phyloP scores from a whole-genome alignment of 2,113 vertebrate genomes.

The Colinus virginianus region DNA sequence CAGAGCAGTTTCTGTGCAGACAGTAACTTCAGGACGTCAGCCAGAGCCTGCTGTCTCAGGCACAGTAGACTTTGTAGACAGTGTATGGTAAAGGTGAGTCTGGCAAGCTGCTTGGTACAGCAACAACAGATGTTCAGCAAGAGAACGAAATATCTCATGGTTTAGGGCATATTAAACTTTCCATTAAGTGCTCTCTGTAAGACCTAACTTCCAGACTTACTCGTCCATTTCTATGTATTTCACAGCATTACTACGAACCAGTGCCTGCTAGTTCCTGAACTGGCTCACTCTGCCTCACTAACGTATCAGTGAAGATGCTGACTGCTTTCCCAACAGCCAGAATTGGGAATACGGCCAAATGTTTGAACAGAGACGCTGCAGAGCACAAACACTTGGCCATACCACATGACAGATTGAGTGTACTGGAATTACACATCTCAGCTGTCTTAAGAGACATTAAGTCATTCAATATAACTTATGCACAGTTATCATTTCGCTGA shows the following conservation, averaged over 20 bases:
- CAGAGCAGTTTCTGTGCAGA: background rate
- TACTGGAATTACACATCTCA: background rate
- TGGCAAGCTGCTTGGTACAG: background rate
- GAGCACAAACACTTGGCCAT: background rate
- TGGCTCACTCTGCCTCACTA: background rate
- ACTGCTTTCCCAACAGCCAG: conserved; percentile 2
- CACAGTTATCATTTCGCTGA: background rate
- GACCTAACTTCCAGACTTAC: background rate
- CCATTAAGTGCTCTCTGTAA: background rate
- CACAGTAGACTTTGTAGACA: background rate
- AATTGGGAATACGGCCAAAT: background rate
- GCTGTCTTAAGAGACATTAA: background rate
- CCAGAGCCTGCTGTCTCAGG: background rate
- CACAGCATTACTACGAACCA: background rate
- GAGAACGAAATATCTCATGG: background rate
- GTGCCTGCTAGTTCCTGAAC: background rate
- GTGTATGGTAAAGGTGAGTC: background rate
- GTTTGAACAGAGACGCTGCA: background rate
- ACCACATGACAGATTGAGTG: rapidly evolving
- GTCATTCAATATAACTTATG: background rate
- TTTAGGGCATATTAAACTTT: background rate
- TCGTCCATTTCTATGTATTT: background rate
- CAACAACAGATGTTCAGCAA: background rate
- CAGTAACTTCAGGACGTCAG: background rate
- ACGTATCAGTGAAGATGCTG: background rate